Evolutionary conservation across 1,140 invertebrate genomes (phyloP).

Genomic region (Anthonomus grandis): DNA sequence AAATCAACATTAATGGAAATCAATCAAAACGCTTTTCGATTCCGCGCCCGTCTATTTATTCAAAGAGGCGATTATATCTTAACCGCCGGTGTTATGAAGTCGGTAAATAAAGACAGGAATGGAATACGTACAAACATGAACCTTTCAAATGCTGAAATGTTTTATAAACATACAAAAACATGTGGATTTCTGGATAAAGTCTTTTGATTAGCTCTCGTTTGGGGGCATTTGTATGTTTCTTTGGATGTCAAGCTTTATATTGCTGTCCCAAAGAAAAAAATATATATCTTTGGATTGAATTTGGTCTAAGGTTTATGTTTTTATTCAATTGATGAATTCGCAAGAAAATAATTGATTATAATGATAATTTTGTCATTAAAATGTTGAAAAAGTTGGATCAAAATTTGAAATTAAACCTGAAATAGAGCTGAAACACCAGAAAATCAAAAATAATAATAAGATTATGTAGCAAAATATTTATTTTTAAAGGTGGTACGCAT

Average conservation of each 20-base stretch:
- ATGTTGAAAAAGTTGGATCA: too few species aligned
- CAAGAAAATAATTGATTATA: too few species aligned
- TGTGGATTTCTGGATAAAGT: conserved; percentile 47
- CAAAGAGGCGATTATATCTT: conserved; percentile 44
- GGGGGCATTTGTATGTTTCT: conserved; percentile 14
- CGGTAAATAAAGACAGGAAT: conserved; percentile 42
- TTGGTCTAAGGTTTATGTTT: too few species aligned
- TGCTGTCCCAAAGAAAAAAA: too few species aligned
- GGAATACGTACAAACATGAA: conserved; percentile 45
- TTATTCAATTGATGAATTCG: too few species aligned
- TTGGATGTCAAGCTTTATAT: too few species aligned
- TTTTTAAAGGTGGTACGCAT: too few species aligned
- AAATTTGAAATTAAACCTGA: neutral
- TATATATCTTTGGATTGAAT: too few species aligned
- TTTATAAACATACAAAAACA: conserved; percentile 46
- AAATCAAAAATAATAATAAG: too few species aligned
- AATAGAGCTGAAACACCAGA: neutral
- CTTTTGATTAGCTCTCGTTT: conserved; percentile 25
- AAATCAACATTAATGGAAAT: conserved; percentile 32
- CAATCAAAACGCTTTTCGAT: conserved; percentile 26
- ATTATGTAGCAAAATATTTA: too few species aligned
- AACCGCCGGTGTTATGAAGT: conserved; percentile 43
- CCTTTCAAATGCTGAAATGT: conserved; percentile 44
- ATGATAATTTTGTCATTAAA: too few species aligned
- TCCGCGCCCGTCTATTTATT: conserved; percentile 39